Conservation (phyloP, 1,140 invertebrate genomes). For the Eupristina koningsbergeri region DNA sequence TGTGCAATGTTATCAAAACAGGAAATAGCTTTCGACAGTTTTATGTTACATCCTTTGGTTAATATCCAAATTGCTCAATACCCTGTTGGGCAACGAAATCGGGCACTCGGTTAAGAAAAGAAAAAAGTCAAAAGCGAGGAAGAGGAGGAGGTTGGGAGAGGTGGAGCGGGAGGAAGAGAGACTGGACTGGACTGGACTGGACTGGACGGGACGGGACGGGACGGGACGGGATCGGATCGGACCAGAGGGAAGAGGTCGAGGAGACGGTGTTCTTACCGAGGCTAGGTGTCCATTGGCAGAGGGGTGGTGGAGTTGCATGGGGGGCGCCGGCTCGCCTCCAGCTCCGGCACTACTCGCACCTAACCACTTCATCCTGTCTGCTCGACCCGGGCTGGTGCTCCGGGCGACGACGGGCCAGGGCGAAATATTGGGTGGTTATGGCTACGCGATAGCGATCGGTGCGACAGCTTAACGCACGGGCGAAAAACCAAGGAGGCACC, state of each 20-base stretch:
- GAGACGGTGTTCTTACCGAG: slow-evolving; percentile 58
- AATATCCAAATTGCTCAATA: neutral
- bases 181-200: no score
- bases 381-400: slow-evolving; percentile 32
- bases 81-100: neutral
- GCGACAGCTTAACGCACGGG: neutral
- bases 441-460: neutral
- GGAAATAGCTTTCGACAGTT: slow-evolving; percentile 40
- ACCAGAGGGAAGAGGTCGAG: neutral
- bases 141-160: no score
- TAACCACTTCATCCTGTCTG: slow-evolving; percentile 71
- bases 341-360: slow-evolving; percentile 68
- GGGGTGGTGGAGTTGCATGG: slow-evolving; percentile 71
- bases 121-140: neutral
- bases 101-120: neutral
- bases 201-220: no score
- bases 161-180: neutral
- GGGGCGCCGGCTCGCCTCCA: slow-evolving; percentile 71
- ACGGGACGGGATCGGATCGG: no score
- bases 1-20: neutral
- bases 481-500: neutral
- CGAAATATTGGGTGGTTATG: slow-evolving; percentile 16
- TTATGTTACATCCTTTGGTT: neutral
- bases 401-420: slow-evolving; percentile 23
- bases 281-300: slow-evolving; percentile 71